Conservation (phyloP, 2,888 invertebrate genomes). For the Lacanobia oleracea region DNA sequence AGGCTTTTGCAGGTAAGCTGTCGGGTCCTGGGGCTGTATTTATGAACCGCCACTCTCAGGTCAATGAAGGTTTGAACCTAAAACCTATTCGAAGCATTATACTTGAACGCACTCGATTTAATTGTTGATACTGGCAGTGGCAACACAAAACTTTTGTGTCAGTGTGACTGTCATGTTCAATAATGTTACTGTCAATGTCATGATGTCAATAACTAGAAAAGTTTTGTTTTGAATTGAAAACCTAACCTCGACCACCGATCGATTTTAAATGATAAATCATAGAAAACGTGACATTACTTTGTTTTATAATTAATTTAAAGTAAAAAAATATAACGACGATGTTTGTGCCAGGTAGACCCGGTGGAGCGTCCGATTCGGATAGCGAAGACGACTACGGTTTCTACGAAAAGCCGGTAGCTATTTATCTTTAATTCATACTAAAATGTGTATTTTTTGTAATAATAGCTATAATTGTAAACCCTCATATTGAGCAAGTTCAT, state of each 20-base stretch:
- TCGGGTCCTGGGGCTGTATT: too few relatives aligned
- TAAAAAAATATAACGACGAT: slow-evolving; percentile 69
- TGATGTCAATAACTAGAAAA: not conserved
- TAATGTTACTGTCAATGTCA: not conserved
- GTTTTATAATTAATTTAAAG: slow-evolving; percentile 18
- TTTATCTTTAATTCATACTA: not conserved
- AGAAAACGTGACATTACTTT: slow-evolving; percentile 12
- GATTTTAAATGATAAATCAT: not conserved
- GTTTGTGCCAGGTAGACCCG: slow-evolving; percentile 76
- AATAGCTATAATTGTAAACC: not conserved
- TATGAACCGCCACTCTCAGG: too few relatives aligned
- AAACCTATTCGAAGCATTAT: too few relatives aligned
- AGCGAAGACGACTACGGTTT: slow-evolving; percentile 82
- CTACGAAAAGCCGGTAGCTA: slow-evolving; percentile 81
- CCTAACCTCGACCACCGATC: slow-evolving; percentile 9
- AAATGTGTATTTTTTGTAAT: not conserved
- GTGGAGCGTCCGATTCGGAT: slow-evolving; percentile 85
- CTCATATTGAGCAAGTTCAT: not conserved
- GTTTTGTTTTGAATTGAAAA: slow-evolving; percentile 54
- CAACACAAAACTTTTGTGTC: too few relatives aligned
- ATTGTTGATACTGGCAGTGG: slow-evolving; percentile 19
- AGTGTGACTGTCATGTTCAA: slow-evolving; percentile 1
- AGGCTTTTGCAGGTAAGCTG: too few relatives aligned
- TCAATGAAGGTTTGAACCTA: too few relatives aligned
- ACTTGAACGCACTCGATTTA: slow-evolving; percentile 15